Evolutionary conservation across 2,797 vertebrate species (phyloP).

Genomic region (Ctenopoma multispine): DNA sequence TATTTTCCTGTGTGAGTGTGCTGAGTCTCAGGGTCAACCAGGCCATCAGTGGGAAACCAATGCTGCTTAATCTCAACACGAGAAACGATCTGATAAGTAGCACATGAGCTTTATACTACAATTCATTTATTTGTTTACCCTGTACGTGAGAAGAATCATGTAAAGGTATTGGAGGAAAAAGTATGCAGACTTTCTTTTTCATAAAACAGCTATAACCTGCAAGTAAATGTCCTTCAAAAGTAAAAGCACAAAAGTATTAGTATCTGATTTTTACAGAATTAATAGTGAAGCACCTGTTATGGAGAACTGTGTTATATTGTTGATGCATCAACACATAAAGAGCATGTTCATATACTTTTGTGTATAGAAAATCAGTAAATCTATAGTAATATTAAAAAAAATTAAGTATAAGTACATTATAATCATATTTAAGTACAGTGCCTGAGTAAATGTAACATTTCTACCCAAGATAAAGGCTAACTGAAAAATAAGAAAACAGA

Average conservation of each 20-base stretch:
- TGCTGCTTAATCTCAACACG: conserved; percentile 15
- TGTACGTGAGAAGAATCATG: background rate
- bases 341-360: no score
- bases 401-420: no score
- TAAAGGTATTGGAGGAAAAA: background rate
- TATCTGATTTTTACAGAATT: background rate
- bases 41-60: conserved; percentile 33
- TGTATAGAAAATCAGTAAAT: no score
- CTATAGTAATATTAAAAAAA: no score
- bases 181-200: background rate
- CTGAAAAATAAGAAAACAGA: no score
- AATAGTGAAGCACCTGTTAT: no score
- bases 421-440: no score
- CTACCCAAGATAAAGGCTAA: no score
- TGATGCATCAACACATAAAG: no score
- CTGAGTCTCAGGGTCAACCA: conserved; percentile 69
- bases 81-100: conserved; percentile 24
- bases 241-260: background rate
- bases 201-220: background rate
- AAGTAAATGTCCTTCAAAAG: background rate
- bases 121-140: background rate
- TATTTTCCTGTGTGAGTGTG: conserved; percentile 69
- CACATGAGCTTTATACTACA: no score
- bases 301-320: no score
- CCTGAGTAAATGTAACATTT: no score